These are phyloP conservation scores for Aeoliscus strigatus DNA, from an alignment of 2,797 vertebrate genomes.

Conservation along the genomic window DNA sequence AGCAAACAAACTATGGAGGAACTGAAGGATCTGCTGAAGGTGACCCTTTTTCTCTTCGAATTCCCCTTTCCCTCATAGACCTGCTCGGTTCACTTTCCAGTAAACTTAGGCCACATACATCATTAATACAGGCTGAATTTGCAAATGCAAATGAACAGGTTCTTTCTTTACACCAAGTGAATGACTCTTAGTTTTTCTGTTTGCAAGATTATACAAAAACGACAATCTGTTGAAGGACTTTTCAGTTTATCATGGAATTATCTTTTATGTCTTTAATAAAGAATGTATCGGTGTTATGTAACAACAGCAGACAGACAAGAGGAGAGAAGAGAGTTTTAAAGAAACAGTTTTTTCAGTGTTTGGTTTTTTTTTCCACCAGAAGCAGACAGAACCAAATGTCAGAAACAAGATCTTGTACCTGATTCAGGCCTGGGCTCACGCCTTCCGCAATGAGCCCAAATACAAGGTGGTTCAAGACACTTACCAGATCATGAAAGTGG, in stretches of 20 bases:
- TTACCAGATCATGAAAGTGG: constrained; percentile 99
- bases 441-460: constrained; percentile 96
- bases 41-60: constrained; percentile 51
- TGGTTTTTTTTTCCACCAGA: constrained; percentile 57
- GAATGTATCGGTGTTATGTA: too few relatives aligned
- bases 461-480: constrained; percentile 99
- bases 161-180: too few relatives aligned
- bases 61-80: too few relatives aligned
- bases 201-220: too few relatives aligned
- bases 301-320: too few relatives aligned
- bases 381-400: constrained; percentile 91
- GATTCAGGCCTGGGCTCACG: constrained; percentile 97
- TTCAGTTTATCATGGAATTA: too few relatives aligned
- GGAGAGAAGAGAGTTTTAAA: not conserved
- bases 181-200: too few relatives aligned
- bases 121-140: too few relatives aligned
- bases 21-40: constrained; percentile 95
- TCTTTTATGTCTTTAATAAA: too few relatives aligned
- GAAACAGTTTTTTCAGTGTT: constrained; percentile 1
- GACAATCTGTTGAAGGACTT: too few relatives aligned
- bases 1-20: constrained; percentile 98
- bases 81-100: not conserved
- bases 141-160: too few relatives aligned
- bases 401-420: constrained; percentile 94
- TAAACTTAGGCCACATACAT: not conserved